A percentile compares a stretch with the other conserved stretches of the same genome.
These are phyloP conservation scores for Zoanthus solanderi DNA, from an alignment of 92 coral and sea anemone species.

Conservation along the genomic window DNA sequence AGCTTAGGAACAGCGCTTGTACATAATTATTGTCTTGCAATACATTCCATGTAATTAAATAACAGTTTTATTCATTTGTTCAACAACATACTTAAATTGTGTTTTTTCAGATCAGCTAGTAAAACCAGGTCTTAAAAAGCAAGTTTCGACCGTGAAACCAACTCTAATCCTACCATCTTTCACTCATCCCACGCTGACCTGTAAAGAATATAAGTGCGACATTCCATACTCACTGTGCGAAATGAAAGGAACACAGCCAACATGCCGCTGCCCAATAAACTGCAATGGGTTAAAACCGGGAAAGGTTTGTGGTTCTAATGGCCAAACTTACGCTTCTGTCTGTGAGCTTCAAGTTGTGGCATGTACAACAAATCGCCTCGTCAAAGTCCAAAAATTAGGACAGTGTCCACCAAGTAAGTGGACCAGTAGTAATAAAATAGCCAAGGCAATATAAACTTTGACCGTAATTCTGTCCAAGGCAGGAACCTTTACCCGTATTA, in stretches of 20 bases:
- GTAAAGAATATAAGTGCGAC: background rate
- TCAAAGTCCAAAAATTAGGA: background rate
- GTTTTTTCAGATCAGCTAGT: no score
- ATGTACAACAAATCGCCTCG: background rate
- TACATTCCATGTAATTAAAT: no score
- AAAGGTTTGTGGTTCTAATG: constrained; percentile 29
- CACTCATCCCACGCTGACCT: background rate
- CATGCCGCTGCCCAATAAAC: background rate
- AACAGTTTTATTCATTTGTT: no score
- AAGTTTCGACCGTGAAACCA: background rate
- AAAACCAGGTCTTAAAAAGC: background rate
- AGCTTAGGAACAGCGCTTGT: no score
- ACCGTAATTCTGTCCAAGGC: no score
- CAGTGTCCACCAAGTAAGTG: constrained; percentile 20
- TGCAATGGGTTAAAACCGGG: constrained; percentile 10
- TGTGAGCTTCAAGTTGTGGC: constrained; percentile 15
- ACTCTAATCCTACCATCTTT: background rate
- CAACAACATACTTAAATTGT: no score
- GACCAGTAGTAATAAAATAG: background rate
- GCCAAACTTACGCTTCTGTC: background rate
- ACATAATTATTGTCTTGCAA: no score
- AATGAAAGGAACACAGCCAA: background rate
- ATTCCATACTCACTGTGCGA: constrained; percentile 19
- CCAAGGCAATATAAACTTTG: background rate
- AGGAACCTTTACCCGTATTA: no score